These are phyloP conservation scores for Myotis findleyi DNA, from an alignment of 2,797 vertebrate genomes.

Conservation along the genomic window DNA sequence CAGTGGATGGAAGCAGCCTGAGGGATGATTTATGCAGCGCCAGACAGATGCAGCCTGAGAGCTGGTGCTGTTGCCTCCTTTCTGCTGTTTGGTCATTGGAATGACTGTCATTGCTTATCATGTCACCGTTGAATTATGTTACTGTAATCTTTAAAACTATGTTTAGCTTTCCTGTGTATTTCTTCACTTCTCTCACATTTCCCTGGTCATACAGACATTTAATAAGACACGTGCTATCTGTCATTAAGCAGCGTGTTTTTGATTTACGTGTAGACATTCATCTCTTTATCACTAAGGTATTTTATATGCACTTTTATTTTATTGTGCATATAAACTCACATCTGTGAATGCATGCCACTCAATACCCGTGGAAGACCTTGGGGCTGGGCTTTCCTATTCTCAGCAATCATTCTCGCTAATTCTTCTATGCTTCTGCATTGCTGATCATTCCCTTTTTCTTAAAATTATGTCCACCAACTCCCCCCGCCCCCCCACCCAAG, in stretches of 20 bases:
- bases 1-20: slow-evolving; percentile 31
- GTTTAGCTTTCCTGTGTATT: slow-evolving; percentile 53
- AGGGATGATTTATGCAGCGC: slow-evolving; percentile 14
- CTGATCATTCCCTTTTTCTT: slow-evolving; percentile 42
- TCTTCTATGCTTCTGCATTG: slow-evolving; percentile 47
- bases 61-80: neutral
- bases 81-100: slow-evolving; percentile 62
- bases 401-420: neutral
- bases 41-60: slow-evolving; percentile 53
- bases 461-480: neutral
- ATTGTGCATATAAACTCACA: neutral
- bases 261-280: neutral
- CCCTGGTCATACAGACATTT: neutral
- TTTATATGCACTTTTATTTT: neutral
- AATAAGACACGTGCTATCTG: slow-evolving; percentile 14
- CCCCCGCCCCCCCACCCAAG: neutral
- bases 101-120: slow-evolving; percentile 39
- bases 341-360: neutral
- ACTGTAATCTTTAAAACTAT: slow-evolving; percentile 35
- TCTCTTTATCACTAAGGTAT: neutral
- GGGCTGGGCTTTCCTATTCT: neutral
- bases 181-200: slow-evolving; percentile 28
- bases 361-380: neutral
- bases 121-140: slow-evolving; percentile 57
- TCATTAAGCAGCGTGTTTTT: slow-evolving; percentile 40